These are phyloP conservation scores for Xiphorhynchus elegans DNA, from an alignment of 2,113 vertebrate genomes.

Conservation along the genomic window DNA sequence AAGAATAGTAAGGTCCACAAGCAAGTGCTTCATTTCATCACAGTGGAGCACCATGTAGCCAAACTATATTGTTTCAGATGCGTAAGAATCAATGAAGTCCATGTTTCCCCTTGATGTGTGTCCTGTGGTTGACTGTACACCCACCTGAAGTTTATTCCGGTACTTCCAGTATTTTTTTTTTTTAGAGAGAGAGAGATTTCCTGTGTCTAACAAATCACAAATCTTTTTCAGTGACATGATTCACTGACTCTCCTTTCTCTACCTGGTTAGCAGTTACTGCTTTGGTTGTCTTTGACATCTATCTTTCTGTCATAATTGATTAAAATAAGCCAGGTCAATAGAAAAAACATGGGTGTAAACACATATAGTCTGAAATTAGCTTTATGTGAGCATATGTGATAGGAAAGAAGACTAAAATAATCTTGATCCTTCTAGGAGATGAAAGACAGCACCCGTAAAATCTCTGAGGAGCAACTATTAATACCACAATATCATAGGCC, in stretches of 20 bases:
- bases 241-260: not conserved
- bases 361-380: not conserved
- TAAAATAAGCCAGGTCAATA: not conserved
- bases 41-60: not conserved
- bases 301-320: not conserved
- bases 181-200: not conserved
- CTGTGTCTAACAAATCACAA: not conserved
- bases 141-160: not conserved
- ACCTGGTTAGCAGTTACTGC: not conserved
- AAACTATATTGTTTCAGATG: not conserved
- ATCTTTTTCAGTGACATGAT: not conserved
- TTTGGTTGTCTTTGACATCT: not conserved
- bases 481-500: not conserved
- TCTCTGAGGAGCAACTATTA: slow-evolving; percentile 10
- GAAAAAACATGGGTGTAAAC: not conserved
- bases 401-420: slow-evolving; percentile 15
- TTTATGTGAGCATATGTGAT: not conserved
- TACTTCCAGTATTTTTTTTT: not conserved
- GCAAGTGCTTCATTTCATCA: not conserved
- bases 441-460: not conserved
- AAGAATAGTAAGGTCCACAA: not conserved
- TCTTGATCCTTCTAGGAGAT: not conserved
- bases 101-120: not conserved
- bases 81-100: not conserved
- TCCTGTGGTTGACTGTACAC: not conserved